These are phyloP conservation scores for Mormyrus hasselquistii DNA, from an alignment of 2,797 vertebrate genomes.

Conservation along the genomic window DNA sequence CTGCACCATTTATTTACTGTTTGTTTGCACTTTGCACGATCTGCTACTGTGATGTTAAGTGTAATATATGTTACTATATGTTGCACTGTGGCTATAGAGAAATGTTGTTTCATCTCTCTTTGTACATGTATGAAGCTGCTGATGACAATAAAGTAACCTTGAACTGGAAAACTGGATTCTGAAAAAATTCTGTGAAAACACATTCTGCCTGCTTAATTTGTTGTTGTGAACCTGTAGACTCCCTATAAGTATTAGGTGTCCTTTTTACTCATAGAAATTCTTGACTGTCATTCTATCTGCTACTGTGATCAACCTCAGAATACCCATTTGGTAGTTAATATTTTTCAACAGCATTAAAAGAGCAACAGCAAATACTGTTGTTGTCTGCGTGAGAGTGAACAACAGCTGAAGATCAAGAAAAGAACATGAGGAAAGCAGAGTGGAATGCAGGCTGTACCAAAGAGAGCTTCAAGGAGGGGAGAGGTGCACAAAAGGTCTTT, in stretches of 20 bases:
- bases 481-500: not conserved
- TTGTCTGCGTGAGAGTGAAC: not conserved
- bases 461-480: not conserved
- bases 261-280: not conserved
- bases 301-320: not conserved
- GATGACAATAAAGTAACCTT: too few relatives aligned
- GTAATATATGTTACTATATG: not conserved
- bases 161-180: not conserved
- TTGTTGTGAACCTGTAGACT: not conserved
- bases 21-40: not conserved
- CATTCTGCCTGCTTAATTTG: not conserved
- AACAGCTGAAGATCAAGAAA: not conserved
- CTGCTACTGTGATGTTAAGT: not conserved
- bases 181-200: not conserved
- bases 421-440: not conserved
- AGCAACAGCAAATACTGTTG: not conserved
- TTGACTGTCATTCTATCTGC: not conserved
- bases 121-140: not conserved
- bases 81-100: not conserved
- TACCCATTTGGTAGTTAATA: not conserved
- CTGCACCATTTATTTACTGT: not conserved
- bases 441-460: slow-evolving; percentile 18
- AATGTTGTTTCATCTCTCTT: not conserved
- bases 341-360: not conserved
- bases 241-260: not conserved